These are phyloP conservation scores for Antheraea pernyi DNA, from an alignment of 1,140 invertebrate species.

Conservation along the genomic window DNA sequence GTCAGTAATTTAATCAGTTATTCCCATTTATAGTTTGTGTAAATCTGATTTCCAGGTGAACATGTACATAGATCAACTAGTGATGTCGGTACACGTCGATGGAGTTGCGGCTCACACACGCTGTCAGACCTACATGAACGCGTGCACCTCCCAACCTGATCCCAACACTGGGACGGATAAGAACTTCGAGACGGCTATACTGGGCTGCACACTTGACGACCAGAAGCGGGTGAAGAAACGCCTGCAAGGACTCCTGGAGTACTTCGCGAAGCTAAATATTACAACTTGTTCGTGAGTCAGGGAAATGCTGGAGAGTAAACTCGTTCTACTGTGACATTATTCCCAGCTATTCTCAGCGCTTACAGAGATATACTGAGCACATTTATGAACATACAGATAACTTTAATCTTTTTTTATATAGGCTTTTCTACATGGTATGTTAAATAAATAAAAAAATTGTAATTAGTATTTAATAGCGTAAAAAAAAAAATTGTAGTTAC, in stretches of 20 bases:
- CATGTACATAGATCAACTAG: conserved; percentile 86
- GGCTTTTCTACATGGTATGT: not conserved
- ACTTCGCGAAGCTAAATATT: conserved; percentile 83
- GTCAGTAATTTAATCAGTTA: no score
- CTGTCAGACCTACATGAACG: conserved; percentile 90
- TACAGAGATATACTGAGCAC: not conserved
- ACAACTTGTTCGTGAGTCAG: conserved; percentile 74
- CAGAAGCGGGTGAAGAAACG: conserved; percentile 93
- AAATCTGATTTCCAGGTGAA: conserved; percentile 81
- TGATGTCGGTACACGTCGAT: conserved; percentile 85
- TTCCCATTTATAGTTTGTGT: no score
- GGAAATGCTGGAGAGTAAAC: conserved; percentile 15
- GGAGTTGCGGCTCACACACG: conserved; percentile 83
- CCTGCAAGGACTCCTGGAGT: conserved; percentile 89
- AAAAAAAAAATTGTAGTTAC: no score
- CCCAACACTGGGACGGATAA: conserved; percentile 81
- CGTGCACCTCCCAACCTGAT: conserved; percentile 84
- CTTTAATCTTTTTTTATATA: not conserved
- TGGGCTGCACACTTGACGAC: conserved; percentile 93
- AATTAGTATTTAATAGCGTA: no score
- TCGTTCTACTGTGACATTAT: conserved; percentile 17
- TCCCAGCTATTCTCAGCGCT: conserved; percentile 23
- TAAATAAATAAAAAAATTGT: not conserved
- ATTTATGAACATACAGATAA: not conserved
- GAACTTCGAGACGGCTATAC: conserved; percentile 88